These are phyloP conservation scores for Euthynnus affinis DNA, from an alignment of 2,797 vertebrate species.

Conservation along the genomic window DNA sequence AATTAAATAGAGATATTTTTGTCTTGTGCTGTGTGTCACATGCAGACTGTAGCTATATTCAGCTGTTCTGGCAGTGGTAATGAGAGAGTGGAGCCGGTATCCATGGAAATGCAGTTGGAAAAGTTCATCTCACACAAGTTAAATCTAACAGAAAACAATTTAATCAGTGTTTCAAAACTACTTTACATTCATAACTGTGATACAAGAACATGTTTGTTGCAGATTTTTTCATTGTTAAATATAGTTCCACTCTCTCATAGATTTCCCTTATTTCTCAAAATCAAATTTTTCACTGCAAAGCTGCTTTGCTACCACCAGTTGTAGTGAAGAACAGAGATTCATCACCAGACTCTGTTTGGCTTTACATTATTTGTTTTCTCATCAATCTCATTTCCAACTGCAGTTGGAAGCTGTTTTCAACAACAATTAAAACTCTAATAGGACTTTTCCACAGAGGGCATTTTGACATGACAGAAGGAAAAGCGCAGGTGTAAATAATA, in stretches of 20 bases:
- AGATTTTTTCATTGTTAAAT: not conserved
- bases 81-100: constrained; percentile 68
- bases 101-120: constrained; percentile 76
- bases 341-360: not conserved
- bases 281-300: not conserved
- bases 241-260: not conserved
- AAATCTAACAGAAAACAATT: constrained; percentile 35
- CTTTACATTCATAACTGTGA: constrained; percentile 3
- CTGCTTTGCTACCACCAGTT: not conserved
- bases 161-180: constrained; percentile 20
- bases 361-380: no score
- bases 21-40: constrained; percentile 60
- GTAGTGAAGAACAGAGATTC: not conserved
- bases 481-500: no score
- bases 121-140: constrained; percentile 55
- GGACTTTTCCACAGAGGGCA: no score
- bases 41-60: constrained; percentile 59
- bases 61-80: constrained; percentile 67
- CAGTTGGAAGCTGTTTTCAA: no score
- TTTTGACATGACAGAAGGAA: no score
- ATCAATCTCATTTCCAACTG: no score
- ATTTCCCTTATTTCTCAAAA: not conserved
- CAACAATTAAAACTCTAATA: no score
- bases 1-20: constrained; percentile 69
- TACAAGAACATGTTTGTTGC: not conserved